Percentiles rank a stretch among this genome's conserved stretches.
Evolutionary conservation across 2,113 vertebrate species (phyloP).

Genomic region (Paramormyrops kingsleyae): DNA sequence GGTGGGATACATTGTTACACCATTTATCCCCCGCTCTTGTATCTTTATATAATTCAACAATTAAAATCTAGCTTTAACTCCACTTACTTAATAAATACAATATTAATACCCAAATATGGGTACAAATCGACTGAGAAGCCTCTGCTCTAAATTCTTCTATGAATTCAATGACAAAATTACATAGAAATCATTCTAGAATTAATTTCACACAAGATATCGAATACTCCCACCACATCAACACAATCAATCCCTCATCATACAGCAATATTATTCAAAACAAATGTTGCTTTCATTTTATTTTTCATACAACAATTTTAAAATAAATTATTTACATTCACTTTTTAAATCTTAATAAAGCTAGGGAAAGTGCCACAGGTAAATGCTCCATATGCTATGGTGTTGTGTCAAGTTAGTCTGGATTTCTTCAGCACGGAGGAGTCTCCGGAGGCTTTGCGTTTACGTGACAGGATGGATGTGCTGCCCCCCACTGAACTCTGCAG

Average conservation of each 20-base stretch:
- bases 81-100: not conserved
- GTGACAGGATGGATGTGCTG: constrained; percentile 51
- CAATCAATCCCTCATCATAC: not conserved
- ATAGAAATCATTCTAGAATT: not conserved
- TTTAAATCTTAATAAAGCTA: not conserved
- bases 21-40: not conserved
- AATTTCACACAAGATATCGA: not conserved
- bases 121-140: not conserved
- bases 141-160: not conserved
- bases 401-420: constrained; percentile 59
- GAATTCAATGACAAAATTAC: not conserved
- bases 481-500: constrained; percentile 45
- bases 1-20: not conserved
- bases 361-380: not conserved
- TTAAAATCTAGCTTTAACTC: not conserved
- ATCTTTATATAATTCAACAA: not conserved
- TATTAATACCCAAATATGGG: not conserved
- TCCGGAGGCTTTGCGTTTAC: constrained; percentile 75
- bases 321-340: constrained; percentile 29
- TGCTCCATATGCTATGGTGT: not conserved
- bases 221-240: not conserved
- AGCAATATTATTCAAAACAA: not conserved
- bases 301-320: constrained; percentile 3
- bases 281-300: constrained; percentile 13
- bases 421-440: constrained; percentile 65